Evolutionary conservation across 2,797 vertebrate species (phyloP).

Genomic region (Otolemur crassicaudatus): DNA sequence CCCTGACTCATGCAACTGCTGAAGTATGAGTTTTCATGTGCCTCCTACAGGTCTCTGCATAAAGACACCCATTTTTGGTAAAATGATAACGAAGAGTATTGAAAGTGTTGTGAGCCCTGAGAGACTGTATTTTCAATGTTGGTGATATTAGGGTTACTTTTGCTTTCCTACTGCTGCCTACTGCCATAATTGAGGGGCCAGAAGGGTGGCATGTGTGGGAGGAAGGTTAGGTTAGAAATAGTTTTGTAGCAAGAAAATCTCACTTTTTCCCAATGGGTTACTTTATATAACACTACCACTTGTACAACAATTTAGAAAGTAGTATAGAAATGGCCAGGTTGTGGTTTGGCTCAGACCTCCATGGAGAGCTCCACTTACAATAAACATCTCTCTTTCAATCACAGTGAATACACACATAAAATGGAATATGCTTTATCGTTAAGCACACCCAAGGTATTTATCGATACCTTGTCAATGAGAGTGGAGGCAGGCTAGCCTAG

Average conservation of each 20-base stretch:
- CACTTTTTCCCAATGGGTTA: conserved; percentile 5
- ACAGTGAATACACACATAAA: background rate
- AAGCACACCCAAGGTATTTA: conserved; percentile 43
- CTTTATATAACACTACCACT: conserved; percentile 51
- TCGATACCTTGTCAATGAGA: conserved; percentile 16
- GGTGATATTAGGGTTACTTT: conserved; percentile 58
- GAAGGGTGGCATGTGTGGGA: conserved; percentile 23
- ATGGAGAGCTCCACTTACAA: conserved; percentile 25
- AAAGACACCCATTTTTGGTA: conserved; percentile 16
- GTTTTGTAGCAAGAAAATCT: conserved; percentile 57
- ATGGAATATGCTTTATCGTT: conserved; percentile 15
- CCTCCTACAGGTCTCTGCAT: background rate
- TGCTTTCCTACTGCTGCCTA: background rate
- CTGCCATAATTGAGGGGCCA: conserved; percentile 10
- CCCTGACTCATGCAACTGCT: background rate
- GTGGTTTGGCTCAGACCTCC: conserved; percentile 7
- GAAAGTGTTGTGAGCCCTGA: background rate
- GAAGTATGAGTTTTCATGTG: background rate
- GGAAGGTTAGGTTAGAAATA: conserved; percentile 64
- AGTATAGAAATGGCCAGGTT: conserved; percentile 30
- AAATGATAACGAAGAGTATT: conserved; percentile 40
- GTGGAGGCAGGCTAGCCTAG: background rate
- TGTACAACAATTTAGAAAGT: conserved; percentile 56
- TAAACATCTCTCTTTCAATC: conserved; percentile 45
- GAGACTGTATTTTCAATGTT: conserved; percentile 38